phyloP scores from a whole-genome alignment of 2,888 invertebrate genomes.

The Luperina testacea region DNA sequence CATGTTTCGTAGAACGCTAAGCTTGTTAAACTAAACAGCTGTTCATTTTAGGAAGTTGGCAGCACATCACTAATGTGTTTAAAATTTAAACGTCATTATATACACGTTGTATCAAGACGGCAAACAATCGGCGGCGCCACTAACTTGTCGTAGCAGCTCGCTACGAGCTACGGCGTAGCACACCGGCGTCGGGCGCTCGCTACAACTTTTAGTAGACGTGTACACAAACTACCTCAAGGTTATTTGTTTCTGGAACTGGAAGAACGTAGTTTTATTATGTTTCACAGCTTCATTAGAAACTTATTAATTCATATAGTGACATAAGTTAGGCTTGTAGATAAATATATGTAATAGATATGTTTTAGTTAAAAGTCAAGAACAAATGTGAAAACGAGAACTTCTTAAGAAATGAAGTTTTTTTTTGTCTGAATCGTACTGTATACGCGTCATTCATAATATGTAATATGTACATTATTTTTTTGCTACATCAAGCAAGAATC shows the following conservation, averaged over 20 bases:
- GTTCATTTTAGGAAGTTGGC: slow-evolving; percentile 37
- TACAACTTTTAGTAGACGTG: slow-evolving; percentile 53
- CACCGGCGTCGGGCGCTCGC: slow-evolving; percentile 9
- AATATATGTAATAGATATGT: no score
- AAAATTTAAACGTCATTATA: slow-evolving; percentile 41
- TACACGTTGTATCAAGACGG: slow-evolving; percentile 27
- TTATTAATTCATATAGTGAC: not conserved
- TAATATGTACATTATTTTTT: slow-evolving; percentile 53
- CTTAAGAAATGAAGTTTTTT: not conserved
- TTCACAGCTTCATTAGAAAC: slow-evolving; percentile 2
- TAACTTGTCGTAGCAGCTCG: slow-evolving; percentile 54
- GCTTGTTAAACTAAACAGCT: slow-evolving; percentile 36
- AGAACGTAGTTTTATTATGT: slow-evolving; percentile 13
- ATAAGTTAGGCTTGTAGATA: not conserved
- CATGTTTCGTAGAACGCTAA: slow-evolving; percentile 6
- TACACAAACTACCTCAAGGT: slow-evolving; percentile 47
- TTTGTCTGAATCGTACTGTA: not conserved
- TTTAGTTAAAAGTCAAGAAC: not conserved
- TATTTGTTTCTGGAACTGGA: slow-evolving; percentile 35
- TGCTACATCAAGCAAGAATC: slow-evolving; percentile 67
- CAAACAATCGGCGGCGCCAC: slow-evolving; percentile 46
- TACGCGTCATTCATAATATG: slow-evolving; percentile 20
- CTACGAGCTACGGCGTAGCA: slow-evolving; percentile 59
- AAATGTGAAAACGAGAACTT: not conserved
- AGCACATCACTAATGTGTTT: slow-evolving; percentile 37